A percentile compares a stretch with the other conserved stretches of the same genome.
phyloP scores from a whole-genome alignment of 2,888 invertebrate genomes.

The Athalia cordata region DNA sequence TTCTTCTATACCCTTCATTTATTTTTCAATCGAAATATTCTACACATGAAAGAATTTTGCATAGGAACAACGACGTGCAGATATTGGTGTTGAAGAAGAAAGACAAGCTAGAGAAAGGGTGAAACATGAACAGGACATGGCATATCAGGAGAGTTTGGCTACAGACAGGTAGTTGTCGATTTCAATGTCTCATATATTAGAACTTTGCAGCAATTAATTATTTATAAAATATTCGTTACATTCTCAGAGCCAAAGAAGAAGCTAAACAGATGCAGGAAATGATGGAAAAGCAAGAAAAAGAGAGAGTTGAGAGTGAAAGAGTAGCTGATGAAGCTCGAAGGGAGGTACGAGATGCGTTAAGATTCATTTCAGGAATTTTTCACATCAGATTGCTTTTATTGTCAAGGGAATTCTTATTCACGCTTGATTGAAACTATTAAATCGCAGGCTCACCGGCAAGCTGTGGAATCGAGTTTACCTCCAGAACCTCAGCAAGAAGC shows the following conservation, averaged over 20 bases:
- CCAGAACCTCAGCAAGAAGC: slow-evolving; percentile 80
- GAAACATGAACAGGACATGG: slow-evolving; percentile 94
- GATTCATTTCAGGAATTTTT: not conserved
- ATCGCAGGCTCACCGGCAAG: slow-evolving; percentile 75
- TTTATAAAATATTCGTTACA: slow-evolving; percentile 52
- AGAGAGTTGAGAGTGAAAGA: slow-evolving; percentile 84
- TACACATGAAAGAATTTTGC: not conserved
- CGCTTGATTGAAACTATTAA: slow-evolving; percentile 35
- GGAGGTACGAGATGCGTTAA: slow-evolving; percentile 76
- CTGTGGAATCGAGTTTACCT: slow-evolving; percentile 82
- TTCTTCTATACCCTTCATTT: not conserved
- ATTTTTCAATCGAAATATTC: not conserved
- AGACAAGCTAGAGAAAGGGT: slow-evolving; percentile 91
- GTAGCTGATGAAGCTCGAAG: slow-evolving; percentile 84
- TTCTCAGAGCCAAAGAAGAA: slow-evolving; percentile 88
- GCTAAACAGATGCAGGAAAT: slow-evolving; percentile 85
- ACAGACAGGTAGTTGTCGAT: slow-evolving; percentile 79
- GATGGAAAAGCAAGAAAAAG: slow-evolving; percentile 82
- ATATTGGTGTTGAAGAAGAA: slow-evolving; percentile 90
- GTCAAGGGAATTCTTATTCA: slow-evolving; percentile 22
- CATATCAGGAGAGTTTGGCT: slow-evolving; percentile 92
- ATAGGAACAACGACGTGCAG: slow-evolving; percentile 82
- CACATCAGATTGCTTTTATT: not conserved
- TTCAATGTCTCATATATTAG: slow-evolving; percentile 9
- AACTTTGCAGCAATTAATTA: slow-evolving; percentile 9